Evolutionary conservation across 2,888 invertebrate genomes (phyloP), one percentile per base, ranked within the genome.

Genomic region (Coleophora flavipennella): DNA sequence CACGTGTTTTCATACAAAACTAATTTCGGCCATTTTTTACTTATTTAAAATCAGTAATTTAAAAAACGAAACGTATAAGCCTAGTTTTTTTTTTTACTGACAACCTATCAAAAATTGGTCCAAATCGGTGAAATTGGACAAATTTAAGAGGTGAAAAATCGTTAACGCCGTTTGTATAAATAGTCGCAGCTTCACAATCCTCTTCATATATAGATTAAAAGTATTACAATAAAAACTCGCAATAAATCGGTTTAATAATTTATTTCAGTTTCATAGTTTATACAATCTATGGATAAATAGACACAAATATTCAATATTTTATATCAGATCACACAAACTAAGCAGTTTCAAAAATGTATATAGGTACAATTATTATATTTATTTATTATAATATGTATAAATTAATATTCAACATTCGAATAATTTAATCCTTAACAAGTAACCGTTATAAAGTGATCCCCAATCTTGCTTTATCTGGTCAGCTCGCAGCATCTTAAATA

Each of bases 281-380:
- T 67, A 81, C 77, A 83, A 70, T 83, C 77, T 83, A 84, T 76
- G 66, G 70, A 67, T 76, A 74, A 67, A 79, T 68, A 78, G 70
- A 77, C 73, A 73, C 67, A 74, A 67, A 67, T 62, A 70, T 76
- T 67, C 6, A 4, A 63, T 67, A 67, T 66, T 70, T 66, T 70
- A 77, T 67, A 73, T 83, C 83, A 81, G 83, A 84, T 84, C 83
- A 83, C 83, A 83, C 83, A 71, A 20, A 71, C 69, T 80, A 83
- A 81, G 79, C 78, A 71, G 29, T 62, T 73, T 74, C 65, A 61
- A 70, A 72, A 67, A 71, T 79, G 62, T 79, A 79, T 72, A 80
- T 71, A 69, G 6, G 3, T 6, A 20, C 6, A 4, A 20, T 20
- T 20, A 20, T 20, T 4, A 20, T 20, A 20, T 20, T 67, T 62